These are phyloP conservation scores for Tolmerus cingulatus DNA, from an alignment of 2,888 invertebrate species.

Conservation along the genomic window DNA sequence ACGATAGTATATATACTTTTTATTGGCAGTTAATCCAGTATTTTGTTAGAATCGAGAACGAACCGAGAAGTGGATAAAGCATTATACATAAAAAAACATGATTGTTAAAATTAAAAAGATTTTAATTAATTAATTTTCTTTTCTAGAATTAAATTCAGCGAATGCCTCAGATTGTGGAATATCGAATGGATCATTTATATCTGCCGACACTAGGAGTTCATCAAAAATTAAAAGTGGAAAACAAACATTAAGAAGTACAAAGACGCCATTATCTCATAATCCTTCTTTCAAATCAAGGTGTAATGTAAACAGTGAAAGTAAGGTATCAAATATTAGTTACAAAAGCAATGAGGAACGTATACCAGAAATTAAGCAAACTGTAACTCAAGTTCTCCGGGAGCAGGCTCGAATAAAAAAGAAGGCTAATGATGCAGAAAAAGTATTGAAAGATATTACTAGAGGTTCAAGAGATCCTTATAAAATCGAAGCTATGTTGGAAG, in stretches of 20 bases:
- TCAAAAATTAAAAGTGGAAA: not conserved
- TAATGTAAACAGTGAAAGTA: not conserved
- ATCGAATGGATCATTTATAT: not conserved
- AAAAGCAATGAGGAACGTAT: not conserved
- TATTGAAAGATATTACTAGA: conserved; percentile 65
- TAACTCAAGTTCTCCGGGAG: conserved; percentile 66
- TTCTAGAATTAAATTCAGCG: not conserved
- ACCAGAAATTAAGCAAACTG: conserved; percentile 63
- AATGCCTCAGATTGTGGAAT: not conserved
- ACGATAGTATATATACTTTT: no score
- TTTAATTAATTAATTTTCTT: not conserved
- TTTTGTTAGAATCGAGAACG: no score
- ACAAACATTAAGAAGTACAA: not conserved
- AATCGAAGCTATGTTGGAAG: conserved; percentile 64
- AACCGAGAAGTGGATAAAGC: no score
- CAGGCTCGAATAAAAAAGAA: conserved; percentile 65
- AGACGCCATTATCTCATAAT: not conserved
- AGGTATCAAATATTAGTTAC: not conserved
- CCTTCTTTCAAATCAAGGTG: not conserved
- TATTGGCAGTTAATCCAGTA: no score
- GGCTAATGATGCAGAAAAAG: conserved; percentile 65
- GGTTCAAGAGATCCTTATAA: conserved; percentile 64
- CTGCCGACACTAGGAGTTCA: not conserved
- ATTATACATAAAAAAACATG: no score
- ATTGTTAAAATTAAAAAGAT: not conserved